Evolutionary conservation across 1,140 invertebrate genomes (phyloP).

Genomic region (Zaprionus davidi): DNA sequence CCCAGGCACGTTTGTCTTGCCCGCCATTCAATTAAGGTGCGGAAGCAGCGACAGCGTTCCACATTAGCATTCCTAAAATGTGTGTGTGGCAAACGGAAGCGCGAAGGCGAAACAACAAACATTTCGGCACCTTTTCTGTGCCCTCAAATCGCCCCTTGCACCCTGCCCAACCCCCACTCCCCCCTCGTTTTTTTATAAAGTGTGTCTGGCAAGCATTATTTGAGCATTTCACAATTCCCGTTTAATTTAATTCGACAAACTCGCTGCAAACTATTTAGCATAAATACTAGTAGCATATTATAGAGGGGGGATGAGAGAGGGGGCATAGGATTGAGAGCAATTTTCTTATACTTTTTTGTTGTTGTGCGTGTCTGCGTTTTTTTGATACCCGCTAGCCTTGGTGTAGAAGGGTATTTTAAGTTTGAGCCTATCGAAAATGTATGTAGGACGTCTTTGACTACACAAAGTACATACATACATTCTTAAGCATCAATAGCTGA

Average conservation of each 20-base stretch:
- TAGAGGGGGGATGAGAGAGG: constrained; percentile 5
- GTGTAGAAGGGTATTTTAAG: too few species aligned
- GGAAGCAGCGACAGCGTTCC: constrained; percentile 40
- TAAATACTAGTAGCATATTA: constrained; percentile 67
- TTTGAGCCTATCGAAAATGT: too few species aligned
- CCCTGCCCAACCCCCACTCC: not conserved
- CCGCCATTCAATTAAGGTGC: constrained; percentile 75
- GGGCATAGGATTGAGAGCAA: constrained; percentile 27
- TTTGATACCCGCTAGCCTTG: not conserved
- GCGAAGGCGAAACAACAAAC: constrained; percentile 56
- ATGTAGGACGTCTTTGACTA: too few species aligned
- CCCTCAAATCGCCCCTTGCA: constrained; percentile 26
- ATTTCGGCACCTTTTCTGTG: constrained; percentile 65
- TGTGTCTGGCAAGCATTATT: constrained; percentile 52
- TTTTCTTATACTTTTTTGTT: constrained; percentile 30
- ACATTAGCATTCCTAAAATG: constrained; percentile 74
- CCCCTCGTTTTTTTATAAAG: not conserved
- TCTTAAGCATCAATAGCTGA: too few species aligned
- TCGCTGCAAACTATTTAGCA: constrained; percentile 75
- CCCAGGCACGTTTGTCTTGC: constrained; percentile 54
- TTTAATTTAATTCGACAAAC: constrained; percentile 76
- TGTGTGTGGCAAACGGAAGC: constrained; percentile 65
- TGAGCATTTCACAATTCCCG: constrained; percentile 76
- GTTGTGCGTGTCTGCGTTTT: not conserved
- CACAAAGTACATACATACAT: too few species aligned